phyloP scores from a whole-genome alignment of 2,797 vertebrate species.

The Glyptemys insculpta region DNA sequence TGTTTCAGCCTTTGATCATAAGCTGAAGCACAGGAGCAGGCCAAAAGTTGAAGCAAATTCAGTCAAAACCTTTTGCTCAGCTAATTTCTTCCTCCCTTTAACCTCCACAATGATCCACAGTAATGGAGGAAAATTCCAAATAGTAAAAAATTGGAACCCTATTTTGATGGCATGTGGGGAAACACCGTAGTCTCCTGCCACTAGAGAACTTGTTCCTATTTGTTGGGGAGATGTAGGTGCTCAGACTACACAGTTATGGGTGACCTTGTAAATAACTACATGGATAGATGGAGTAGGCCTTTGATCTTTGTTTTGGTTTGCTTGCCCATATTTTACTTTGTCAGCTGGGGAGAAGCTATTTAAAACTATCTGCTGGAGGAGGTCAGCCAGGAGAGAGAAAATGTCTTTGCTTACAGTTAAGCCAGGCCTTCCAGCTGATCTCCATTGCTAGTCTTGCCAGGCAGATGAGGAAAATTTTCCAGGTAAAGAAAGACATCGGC shows the following conservation, averaged over 20 bases:
- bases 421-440: constrained; percentile 67
- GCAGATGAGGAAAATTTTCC: constrained; percentile 58
- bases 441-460: constrained; percentile 1
- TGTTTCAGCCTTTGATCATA: constrained; percentile 27
- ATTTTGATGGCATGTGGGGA: constrained; percentile 67
- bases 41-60: constrained; percentile 36
- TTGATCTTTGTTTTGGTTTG: constrained; percentile 60
- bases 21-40: constrained; percentile 1
- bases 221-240: constrained; percentile 30
- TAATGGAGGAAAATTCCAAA: constrained; percentile 67
- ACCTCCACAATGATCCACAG: constrained; percentile 44
- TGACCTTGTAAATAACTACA: constrained; percentile 53
- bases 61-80: constrained; percentile 47
- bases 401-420: constrained; percentile 72
- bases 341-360: constrained; percentile 66
- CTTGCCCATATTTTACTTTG: constrained; percentile 65
- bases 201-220: constrained; percentile 42
- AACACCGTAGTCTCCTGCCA: constrained; percentile 51
- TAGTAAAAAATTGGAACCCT: constrained; percentile 39
- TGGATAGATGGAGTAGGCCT: constrained; percentile 62
- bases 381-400: constrained; percentile 68
- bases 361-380: constrained; percentile 69
- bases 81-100: constrained; percentile 64
- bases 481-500: neutral
- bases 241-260: constrained; percentile 61